Conservation (phyloP, 1,140 invertebrate genomes). For the Trichoplusia ni region DNA sequence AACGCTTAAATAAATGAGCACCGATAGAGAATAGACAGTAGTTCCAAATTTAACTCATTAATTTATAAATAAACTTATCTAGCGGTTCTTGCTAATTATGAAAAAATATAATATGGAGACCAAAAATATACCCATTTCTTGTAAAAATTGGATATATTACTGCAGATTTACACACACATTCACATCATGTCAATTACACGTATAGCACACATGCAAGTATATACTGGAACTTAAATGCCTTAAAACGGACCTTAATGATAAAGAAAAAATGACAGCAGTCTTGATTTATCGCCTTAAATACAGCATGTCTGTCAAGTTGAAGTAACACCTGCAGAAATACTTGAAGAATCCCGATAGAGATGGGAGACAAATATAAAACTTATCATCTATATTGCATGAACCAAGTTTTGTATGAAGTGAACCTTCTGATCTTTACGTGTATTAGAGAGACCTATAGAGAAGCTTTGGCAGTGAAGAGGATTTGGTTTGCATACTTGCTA, state of each 20-base stretch:
- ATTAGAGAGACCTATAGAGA: slow-evolving; percentile 16
- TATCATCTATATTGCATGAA: too few species aligned
- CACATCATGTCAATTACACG: too few species aligned
- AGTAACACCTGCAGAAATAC: neutral
- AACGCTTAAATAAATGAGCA: slow-evolving; percentile 33
- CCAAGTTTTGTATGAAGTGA: neutral
- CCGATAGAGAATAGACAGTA: neutral
- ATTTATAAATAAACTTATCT: slow-evolving; percentile 19
- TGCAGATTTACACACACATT: too few species aligned
- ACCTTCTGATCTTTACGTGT: neutral
- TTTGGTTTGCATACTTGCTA: slow-evolving; percentile 55
- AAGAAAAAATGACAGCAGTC: neutral
- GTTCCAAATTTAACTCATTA: neutral
- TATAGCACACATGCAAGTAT: too few species aligned
- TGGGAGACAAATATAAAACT: too few species aligned
- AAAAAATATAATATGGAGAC: neutral
- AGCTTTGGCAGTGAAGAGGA: slow-evolving; percentile 74
- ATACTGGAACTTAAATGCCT: slow-evolving; percentile 2
- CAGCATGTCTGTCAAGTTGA: neutral
- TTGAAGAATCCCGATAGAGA: too few species aligned
- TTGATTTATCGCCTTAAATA: neutral
- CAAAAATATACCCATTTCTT: too few species aligned
- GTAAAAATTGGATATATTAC: neutral
- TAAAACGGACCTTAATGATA: neutral
- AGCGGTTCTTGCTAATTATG: neutral